These are phyloP conservation scores for Onchidella celtica DNA, from an alignment of 2,888 invertebrate species.

Conservation along the genomic window DNA sequence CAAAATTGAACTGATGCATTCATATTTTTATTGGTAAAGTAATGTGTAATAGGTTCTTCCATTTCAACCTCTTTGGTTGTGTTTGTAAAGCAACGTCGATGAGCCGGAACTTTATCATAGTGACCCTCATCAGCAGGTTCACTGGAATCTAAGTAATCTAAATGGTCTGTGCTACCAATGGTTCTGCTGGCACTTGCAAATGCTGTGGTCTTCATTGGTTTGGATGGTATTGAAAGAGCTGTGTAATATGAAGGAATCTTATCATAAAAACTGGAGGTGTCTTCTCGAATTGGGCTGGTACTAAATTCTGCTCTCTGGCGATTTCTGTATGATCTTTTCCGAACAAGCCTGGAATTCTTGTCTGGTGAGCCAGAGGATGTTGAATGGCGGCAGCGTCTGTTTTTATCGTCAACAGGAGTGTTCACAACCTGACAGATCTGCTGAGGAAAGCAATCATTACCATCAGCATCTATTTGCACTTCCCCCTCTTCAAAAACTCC, in stretches of 20 bases:
- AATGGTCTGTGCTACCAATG: slow-evolving; percentile 44
- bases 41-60: neutral
- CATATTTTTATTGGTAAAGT: neutral
- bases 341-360: neutral
- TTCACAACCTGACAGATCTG: too few species aligned
- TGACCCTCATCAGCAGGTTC: slow-evolving; percentile 40
- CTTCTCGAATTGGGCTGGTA: slow-evolving; percentile 40
- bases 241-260: slow-evolving; percentile 76
- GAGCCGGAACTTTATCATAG: slow-evolving; percentile 74
- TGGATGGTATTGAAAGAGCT: slow-evolving; percentile 67
- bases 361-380: neutral
- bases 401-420: neutral
- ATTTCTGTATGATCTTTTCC: neutral
- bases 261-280: slow-evolving; percentile 63
- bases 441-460: slow-evolving; percentile 38
- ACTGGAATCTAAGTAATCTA: slow-evolving; percentile 5
- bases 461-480: slow-evolving; percentile 33
- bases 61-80: slow-evolving; percentile 70
- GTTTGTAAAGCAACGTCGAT: slow-evolving; percentile 77
- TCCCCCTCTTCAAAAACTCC: slow-evolving; percentile 38
- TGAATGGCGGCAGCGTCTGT: too few species aligned
- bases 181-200: slow-evolving; percentile 40
- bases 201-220: slow-evolving; percentile 49
- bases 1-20: neutral
- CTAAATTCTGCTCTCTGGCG: slow-evolving; percentile 28